Base-by-base conservation (phyloP, 1,140 invertebrate genomes). In the Paralvinella palmiformis region DNA sequence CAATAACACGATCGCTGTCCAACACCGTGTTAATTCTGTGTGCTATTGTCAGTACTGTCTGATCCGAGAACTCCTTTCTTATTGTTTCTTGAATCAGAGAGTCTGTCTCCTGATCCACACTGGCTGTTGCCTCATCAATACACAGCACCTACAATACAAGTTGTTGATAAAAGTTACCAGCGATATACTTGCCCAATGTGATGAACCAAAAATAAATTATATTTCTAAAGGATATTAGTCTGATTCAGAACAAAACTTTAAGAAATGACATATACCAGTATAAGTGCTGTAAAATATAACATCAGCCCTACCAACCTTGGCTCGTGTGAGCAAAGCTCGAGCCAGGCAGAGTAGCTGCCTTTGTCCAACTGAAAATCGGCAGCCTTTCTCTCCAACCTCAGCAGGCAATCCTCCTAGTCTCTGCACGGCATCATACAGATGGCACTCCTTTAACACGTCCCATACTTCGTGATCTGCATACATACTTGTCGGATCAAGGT, bases 11-110 rank as follows among this genome's bases (percentile, higher is more conserved):
- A 17, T 72, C 69, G 60, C 72, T 75, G 66, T 96, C 92, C 86
- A 96, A 86, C 63, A 96, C 95, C 36, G 93, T 96, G 78, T 96
- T 94, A 55, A 96, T 85, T 33, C 94, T 86, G 82, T 96, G 94
- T 52, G 94, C 94, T 77, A 97, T 96, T 0, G 94, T 96, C 33
- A 96, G 84, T 55, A 96, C 88, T 22, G 94, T 96, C 78, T 91
- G 92, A 65, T 91, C 85, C 70, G 85, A 86, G 52, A 80, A 79
- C 56, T 72, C 50, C 41, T 44, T 62, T 35, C 64, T 53, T 41
- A 78, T 72, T 15, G 72, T 77, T 17, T 65, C 53, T 57, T 80
- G 76, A 24, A 80, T 76, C 3, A 77, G 62, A 1, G 63, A 60
- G 37, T 80, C 76, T 27, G 76, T 79, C 36, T 75, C 73, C 37